Conservation (phyloP, 2,113 vertebrate genomes). For the Micronycteris hirsuta region DNA sequence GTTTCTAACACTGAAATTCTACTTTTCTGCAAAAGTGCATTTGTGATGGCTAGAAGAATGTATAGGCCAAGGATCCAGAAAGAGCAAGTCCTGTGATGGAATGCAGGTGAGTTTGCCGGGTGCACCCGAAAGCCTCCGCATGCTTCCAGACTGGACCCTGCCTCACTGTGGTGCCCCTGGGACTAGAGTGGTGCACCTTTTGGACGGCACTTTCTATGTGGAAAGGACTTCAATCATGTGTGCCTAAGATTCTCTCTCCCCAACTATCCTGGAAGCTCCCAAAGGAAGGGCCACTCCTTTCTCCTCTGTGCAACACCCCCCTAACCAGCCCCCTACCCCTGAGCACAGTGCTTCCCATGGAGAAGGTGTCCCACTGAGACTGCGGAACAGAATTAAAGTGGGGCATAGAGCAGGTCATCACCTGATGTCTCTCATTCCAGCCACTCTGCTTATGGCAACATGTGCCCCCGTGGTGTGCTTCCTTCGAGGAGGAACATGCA, state of each 20-base stretch:
- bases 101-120: background rate
- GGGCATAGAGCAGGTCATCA: background rate
- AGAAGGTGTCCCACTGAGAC: background rate
- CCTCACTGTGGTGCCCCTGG: background rate
- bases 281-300: background rate
- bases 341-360: background rate
- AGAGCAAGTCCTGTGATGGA: background rate
- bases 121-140: background rate
- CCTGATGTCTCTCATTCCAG: background rate
- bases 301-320: background rate
- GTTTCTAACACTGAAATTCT: background rate
- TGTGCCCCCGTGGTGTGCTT: accelerated
- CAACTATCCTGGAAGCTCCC: background rate
- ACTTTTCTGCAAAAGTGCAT: background rate
- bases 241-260: background rate
- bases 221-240: background rate
- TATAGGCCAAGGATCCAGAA: background rate
- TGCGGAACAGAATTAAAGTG: background rate
- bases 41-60: background rate
- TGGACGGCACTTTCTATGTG: background rate
- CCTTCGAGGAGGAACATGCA: background rate
- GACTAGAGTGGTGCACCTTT: background rate
- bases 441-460: background rate
- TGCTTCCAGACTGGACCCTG: background rate
- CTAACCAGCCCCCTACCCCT: background rate